phyloP scores from a whole-genome alignment of 2,113 vertebrate genomes.

The Trichomycterus rosablanca region DNA sequence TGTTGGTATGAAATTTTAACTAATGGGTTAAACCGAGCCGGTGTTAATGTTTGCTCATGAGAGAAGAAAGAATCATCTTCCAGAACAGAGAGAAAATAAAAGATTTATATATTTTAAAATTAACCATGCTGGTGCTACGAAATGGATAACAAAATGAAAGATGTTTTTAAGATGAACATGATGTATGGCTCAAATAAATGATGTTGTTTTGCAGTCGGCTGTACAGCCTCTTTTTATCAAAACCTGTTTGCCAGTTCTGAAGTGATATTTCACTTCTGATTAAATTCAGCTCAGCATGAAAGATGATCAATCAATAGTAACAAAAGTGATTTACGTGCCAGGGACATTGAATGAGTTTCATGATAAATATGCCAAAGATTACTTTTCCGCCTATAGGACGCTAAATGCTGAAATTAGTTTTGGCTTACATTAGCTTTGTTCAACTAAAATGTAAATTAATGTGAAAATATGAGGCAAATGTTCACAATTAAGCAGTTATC shows the following conservation, averaged over 20 bases:
- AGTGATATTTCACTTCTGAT: conserved; percentile 39
- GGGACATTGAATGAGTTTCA: conserved; percentile 31
- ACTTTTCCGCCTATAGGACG: neutral
- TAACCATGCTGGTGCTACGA: conserved; percentile 4
- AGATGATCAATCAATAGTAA: conserved; percentile 39
- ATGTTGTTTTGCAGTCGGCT: conserved; percentile 31
- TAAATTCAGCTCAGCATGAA: conserved; percentile 41
- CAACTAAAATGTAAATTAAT: neutral
- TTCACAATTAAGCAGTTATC: neutral
- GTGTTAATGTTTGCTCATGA: neutral
- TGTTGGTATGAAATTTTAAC: conserved; percentile 8
- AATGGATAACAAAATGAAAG: conserved; percentile 13
- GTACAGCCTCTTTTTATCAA: conserved; percentile 30
- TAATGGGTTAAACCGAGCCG: neutral
- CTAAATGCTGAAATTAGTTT: conserved; percentile 4
- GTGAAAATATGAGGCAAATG: conserved; percentile 1
- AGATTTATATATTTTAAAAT: conserved; percentile 25
- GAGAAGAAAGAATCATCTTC: conserved; percentile 16
- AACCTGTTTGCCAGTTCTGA: conserved; percentile 38
- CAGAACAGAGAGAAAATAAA: neutral
- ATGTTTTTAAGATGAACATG: conserved; percentile 20
- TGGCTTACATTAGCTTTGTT: neutral
- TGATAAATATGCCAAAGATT: conserved; percentile 37
- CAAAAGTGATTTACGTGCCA: conserved; percentile 32
- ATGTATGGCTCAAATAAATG: conserved; percentile 35